Base-by-base conservation (phyloP, 2,888 invertebrate genomes). In the Rutpela maculata region DNA sequence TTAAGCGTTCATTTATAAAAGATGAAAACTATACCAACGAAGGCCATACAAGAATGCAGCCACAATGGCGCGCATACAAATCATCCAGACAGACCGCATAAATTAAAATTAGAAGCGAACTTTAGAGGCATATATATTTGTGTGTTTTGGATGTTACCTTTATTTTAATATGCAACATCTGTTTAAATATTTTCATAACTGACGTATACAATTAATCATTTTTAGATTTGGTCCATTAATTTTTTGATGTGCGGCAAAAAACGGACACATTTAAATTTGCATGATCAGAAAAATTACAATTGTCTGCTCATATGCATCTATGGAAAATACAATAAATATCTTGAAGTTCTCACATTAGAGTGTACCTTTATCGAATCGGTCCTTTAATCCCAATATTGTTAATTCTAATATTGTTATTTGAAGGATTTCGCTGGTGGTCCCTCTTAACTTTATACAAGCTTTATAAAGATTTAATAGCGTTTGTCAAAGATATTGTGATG, bases 71-170 rank as follows among this genome's bases (percentile, higher is more conserved):
- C 63, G n/a, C 74, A 68, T 83, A 84, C 84, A 84, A 85, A 85
- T 85, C 85, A 85, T 83, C 78, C 78, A 50, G 85, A 84, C 85
- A 83, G 81, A 81, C 81, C 79, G 84, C 81, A 85, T 84, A 85
- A 84, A 84, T 85, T 85, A 85, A 84, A 85, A 83, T 84, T 83
- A 82, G 83, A 82, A 81, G 81, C 10, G 19, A 50, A 35, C 35
- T 69, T 38, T 69, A 38, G 26, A 55, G 31, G 11, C 22, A 35
- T 35, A 35, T 35, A 22, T 59, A 19, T 3, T 59, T 18, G 59
- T 50, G n/a, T 50, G n/a, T 50, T 15, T 50, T 50, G 50, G 50
- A 50, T 50, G 50, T 50, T 50, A n/a, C 15, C 50, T 50, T 50
- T 50, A 50, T 17, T 50, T 50, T 50, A 50, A 50, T 50, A 50